A percentile compares a stretch with the other conserved stretches of the same genome.
These are phyloP conservation scores for Heliconius hortense DNA, from an alignment of 2,888 invertebrate genomes.

Conservation along the genomic window DNA sequence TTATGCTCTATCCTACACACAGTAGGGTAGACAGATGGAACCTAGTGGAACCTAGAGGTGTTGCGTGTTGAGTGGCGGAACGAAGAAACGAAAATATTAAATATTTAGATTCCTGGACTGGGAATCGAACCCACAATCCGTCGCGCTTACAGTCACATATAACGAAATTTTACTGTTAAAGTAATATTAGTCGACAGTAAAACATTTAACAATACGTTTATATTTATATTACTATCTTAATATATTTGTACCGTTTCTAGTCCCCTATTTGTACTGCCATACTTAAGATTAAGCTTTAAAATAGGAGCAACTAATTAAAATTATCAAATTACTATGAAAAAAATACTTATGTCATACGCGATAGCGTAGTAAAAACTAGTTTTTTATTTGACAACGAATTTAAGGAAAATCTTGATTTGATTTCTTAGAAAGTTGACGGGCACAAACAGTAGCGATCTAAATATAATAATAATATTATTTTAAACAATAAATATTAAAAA, in stretches of 20 bases:
- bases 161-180: not conserved
- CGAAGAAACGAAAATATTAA: too few species aligned
- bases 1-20: too few species aligned
- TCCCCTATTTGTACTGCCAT: not conserved
- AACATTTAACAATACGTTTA: not conserved
- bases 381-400: constrained; percentile 8
- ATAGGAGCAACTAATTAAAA: not conserved
- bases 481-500: not conserved
- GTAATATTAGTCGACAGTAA: not conserved
- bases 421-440: constrained; percentile 10
- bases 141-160: too few species aligned
- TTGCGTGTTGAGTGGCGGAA: too few species aligned
- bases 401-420: constrained; percentile 1
- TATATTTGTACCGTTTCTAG: too few species aligned
- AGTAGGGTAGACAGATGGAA: too few species aligned
- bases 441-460: not conserved
- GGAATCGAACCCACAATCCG: too few species aligned
- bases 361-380: not conserved
- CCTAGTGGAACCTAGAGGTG: too few species aligned
- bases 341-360: constrained; percentile 1
- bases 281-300: not conserved
- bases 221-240: too few species aligned
- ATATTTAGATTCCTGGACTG: too few species aligned
- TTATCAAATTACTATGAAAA: not conserved
- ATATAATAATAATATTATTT: constrained; percentile 4